Base-by-base conservation (phyloP, 2,888 invertebrate genomes). In the Lasioglossum pauxillum region DNA sequence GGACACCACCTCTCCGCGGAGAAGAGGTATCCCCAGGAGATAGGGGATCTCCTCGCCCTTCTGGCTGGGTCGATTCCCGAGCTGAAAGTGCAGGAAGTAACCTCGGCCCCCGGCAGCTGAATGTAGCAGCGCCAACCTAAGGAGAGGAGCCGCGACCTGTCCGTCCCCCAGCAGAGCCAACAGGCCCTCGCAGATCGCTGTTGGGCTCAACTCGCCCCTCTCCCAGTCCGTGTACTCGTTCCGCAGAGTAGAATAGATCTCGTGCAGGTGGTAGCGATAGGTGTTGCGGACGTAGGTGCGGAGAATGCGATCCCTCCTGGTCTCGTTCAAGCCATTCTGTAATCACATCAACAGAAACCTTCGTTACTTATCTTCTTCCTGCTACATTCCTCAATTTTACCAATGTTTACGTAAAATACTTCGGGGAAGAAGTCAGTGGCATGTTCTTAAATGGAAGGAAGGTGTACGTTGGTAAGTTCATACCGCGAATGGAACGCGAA, bases 141-240 rank as follows among this genome's bases (percentile, higher is more conserved):
- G 97, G 72, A 97, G 95, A 27, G 98, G 98, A 16, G 99, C 98
- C 0, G 98, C 98, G 78, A 98, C 98, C 91, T 99, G 98, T 0
- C 98, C 99, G 94, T 99, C 99, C 93, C 99, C 98, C 79, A 99
- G 96, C 85, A 99, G 97, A 95, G 96, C 94, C 27, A 95, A 80
- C 97, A 98, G 95, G 98, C 99, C 93, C 98, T 97, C 89, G 98
- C 98, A 95, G 97, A 98, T 94, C 98, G 96, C 88, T 73, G 87
- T 64, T 5, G 98, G 98, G 95, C 98, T 98, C 93, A 98, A 97
- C 90, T 98, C 97, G 3, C 98, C 98, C 92, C 97, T 97, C 95
- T 98, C 98, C 99, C 99, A 99, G 95, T 99, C 99, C 84, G 99
- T 99, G 95, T 99, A 99, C 95, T 99, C 99, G 95, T 99, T 99